Base-by-base conservation (phyloP, 2,113 vertebrate genomes). In the Rhinoderma darwinii region DNA sequence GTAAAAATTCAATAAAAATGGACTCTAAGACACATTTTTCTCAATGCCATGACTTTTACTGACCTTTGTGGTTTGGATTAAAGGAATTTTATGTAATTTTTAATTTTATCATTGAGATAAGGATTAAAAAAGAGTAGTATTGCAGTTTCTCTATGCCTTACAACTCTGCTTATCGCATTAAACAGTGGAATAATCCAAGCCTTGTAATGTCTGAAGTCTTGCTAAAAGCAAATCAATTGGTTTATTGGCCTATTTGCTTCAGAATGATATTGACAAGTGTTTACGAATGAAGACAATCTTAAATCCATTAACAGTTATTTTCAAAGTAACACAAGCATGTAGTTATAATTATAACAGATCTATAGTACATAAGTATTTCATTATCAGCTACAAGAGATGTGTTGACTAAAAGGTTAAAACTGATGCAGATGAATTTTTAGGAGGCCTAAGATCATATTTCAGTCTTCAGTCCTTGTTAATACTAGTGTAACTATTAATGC, bases 171-270 rank as follows among this genome's bases (percentile, higher is more conserved):
- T 44, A 27, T 11, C 10, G 14, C 41, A 47, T 30, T 75, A 75
- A 75, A 75, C 41, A 72, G 35, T 39, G 68, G 37, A 72, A 72
- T 9, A 20, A 72, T 44, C 73, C 39, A 44, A 74, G 15, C 25
- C 9, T 44, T 75, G 41, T 27, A 75, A 47, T 35, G n/a, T 14
- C 20, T 30, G 76, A 51, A 35, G 27, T 0, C 76, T 54, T 5
- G 30, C n/a, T 78, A 32, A 78, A 37, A 78, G 76, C 35, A 32
- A 78, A 78, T 78, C 76, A 78, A 78, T 78, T 54, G 14, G 76
- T 54, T 78, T 35, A 51, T 78, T 78, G 27, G 27, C 47, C 47
- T 51, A 17, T 78, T 54, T 78, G 50, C 44, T 51, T 50, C 30
- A 35, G 27, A 78, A 78, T 54, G 44, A 54, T 78, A 78, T 78